phyloP scores from a whole-genome alignment of 2,113 vertebrate genomes.

The Cichladusa arquata region DNA sequence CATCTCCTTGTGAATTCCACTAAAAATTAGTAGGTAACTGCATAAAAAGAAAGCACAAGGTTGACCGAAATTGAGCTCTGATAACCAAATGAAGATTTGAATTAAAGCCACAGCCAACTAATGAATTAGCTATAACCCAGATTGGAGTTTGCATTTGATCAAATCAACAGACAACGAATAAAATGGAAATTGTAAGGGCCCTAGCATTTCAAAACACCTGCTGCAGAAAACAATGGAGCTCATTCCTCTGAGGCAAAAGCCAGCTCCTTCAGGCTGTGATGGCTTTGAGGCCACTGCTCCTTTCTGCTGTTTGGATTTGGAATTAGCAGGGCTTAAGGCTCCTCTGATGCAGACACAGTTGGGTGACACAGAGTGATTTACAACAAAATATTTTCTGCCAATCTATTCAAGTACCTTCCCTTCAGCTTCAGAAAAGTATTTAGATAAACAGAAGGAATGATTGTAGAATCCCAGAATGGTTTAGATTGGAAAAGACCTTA shows the following conservation, averaged over 20 bases:
- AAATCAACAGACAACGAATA: not conserved
- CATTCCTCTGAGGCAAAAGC: not conserved
- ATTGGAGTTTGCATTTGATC: not conserved
- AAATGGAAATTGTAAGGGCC: not conserved
- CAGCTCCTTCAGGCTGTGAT: not conserved
- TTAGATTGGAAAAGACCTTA: not conserved
- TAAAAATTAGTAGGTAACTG: not conserved
- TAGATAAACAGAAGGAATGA: not conserved
- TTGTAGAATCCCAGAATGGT: not conserved
- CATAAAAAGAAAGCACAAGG: not conserved
- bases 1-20: not conserved
- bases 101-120: not conserved
- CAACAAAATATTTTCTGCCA: not conserved
- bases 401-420: accelerated
- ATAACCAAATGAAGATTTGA: not conserved
- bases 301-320: not conserved
- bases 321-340: not conserved
- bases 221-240: not conserved
- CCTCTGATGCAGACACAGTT: not conserved
- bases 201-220: not conserved
- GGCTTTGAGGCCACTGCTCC: not conserved
- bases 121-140: not conserved
- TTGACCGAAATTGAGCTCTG: not conserved
- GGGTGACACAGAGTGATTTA: not conserved
- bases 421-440: not conserved